A percentile compares a stretch with the other conserved stretches of the same genome.
These are phyloP conservation scores for Acleris emargana DNA, from an alignment of 2,888 invertebrate species.

Conservation along the genomic window DNA sequence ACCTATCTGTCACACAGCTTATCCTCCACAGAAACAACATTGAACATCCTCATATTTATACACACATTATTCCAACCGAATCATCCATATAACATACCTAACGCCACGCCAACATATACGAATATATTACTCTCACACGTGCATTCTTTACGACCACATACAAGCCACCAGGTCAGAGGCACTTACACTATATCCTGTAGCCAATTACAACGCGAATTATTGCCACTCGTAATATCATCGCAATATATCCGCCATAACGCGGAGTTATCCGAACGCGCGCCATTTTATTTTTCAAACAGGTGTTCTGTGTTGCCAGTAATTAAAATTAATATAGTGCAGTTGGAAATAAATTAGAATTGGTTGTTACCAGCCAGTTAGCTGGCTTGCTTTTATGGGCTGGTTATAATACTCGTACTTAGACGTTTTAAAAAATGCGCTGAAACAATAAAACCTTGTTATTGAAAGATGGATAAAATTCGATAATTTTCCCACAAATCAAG, in stretches of 20 bases:
- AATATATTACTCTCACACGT: slow-evolving; percentile 7
- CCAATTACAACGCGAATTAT: slow-evolving; percentile 62
- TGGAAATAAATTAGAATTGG: neutral
- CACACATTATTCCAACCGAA: too few relatives aligned
- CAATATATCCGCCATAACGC: slow-evolving; percentile 37
- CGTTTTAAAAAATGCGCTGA: too few relatives aligned
- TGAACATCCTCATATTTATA: too few relatives aligned
- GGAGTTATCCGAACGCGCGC: slow-evolving; percentile 11
- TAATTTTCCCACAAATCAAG: neutral
- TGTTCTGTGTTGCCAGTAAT: slow-evolving; percentile 7
- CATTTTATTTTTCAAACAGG: slow-evolving; percentile 4
- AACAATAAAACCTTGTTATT: too few relatives aligned
- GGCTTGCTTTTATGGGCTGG: too few relatives aligned
- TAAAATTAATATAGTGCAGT: neutral
- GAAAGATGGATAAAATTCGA: too few relatives aligned
- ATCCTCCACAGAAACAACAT: too few relatives aligned
- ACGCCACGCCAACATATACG: neutral
- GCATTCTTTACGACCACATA: slow-evolving; percentile 37
- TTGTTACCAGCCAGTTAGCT: neutral
- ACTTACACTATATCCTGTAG: slow-evolving; percentile 55
- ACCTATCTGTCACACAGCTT: too few relatives aligned
- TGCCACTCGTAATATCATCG: slow-evolving; percentile 39
- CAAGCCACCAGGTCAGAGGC: slow-evolving; percentile 35
- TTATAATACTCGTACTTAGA: too few relatives aligned
- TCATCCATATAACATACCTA: too few relatives aligned